Evolutionary conservation across 1,140 invertebrate genomes (phyloP).

Genomic region (Ptiloglossa arizonensis): DNA sequence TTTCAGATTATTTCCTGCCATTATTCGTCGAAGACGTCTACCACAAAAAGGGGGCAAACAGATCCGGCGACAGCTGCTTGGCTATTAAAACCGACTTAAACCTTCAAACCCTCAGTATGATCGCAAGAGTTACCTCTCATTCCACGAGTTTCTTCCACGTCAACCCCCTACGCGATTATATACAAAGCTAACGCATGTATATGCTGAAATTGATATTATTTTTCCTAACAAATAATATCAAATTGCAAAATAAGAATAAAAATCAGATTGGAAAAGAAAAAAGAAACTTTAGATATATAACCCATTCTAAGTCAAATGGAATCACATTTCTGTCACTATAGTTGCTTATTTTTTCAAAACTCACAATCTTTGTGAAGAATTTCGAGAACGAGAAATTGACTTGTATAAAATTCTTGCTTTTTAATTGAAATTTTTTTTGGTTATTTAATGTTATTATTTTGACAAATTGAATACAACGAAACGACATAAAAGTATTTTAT

Average conservation of each 20-base stretch:
- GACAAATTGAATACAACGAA: too few species aligned
- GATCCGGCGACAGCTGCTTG: slow-evolving; percentile 67
- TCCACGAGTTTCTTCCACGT: not conserved
- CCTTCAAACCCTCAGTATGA: slow-evolving; percentile 54
- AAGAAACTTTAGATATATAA: too few species aligned
- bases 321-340: too few species aligned
- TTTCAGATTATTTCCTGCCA: slow-evolving; percentile 64
- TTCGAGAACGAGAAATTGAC: too few species aligned
- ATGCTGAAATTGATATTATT: not conserved
- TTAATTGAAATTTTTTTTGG: too few species aligned
- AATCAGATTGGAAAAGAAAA: too few species aligned
- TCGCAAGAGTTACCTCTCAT: slow-evolving; percentile 52
- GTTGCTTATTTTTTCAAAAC: too few species aligned
- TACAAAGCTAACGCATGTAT: slow-evolving; percentile 45
- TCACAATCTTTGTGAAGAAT: too few species aligned
- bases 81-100: slow-evolving; percentile 70
- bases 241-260: slow-evolving; percentile 70
- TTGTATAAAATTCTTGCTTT: too few species aligned
- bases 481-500: too few species aligned
- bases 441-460: too few species aligned
- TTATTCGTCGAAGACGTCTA: slow-evolving; percentile 66
- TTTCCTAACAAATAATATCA: slow-evolving; percentile 61
- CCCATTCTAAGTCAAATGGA: too few species aligned
- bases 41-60: slow-evolving; percentile 63
- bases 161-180: slow-evolving; percentile 46